phyloP scores from a whole-genome alignment of 2,888 invertebrate genomes.

The Brenthis daphne region DNA sequence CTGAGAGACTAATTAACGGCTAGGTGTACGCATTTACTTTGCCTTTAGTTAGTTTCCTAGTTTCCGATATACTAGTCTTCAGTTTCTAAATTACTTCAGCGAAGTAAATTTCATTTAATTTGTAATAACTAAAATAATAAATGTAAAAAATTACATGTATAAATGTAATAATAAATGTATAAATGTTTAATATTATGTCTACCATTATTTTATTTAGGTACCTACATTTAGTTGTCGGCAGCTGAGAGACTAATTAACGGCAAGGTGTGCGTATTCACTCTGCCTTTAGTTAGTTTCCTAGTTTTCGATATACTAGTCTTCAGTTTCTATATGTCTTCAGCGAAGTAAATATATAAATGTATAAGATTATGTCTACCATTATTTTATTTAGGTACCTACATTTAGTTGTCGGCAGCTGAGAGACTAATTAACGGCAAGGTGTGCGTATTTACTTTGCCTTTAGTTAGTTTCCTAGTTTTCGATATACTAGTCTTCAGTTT shows the following conservation, averaged over 20 bases:
- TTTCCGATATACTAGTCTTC: not conserved
- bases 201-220: not conserved
- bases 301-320: not conserved
- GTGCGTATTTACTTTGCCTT: conserved; percentile 15
- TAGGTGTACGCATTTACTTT: conserved; percentile 8
- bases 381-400: not conserved
- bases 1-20: conserved; percentile 16
- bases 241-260: conserved; percentile 15
- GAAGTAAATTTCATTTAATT: too few species aligned
- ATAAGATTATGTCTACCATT: not conserved
- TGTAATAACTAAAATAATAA: too few species aligned
- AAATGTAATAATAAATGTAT: not conserved
- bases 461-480: conserved; percentile 19
- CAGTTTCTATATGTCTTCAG: not conserved
- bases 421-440: conserved; percentile 25
- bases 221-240: not conserved
- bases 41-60: conserved; percentile 6
- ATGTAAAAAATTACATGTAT: not conserved
- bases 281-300: conserved; percentile 4
- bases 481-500: not conserved
- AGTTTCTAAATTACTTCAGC: not conserved
- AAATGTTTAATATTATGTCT: not conserved
- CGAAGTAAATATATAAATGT: too few species aligned
- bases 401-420: not conserved
- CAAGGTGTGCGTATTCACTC: conserved; percentile 7